A percentile compares a stretch with the other conserved stretches of the same genome.
Evolutionary conservation across 2,113 vertebrate species (phyloP).

Genomic region (Proterorhinus semilunaris): DNA sequence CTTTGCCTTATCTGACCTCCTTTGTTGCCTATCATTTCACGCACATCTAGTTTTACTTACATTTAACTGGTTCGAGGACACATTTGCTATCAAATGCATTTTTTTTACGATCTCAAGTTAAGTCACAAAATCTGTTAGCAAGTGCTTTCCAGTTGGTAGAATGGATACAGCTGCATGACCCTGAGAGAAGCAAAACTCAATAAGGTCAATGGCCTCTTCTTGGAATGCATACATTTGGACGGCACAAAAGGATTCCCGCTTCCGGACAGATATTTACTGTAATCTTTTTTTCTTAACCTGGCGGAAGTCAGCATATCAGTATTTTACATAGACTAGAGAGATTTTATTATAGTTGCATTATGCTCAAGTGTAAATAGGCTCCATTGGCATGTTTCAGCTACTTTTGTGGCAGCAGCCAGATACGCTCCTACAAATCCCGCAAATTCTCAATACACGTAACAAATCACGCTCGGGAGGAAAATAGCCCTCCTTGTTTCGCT

Average conservation of each 20-base stretch:
- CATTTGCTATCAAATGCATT: too few relatives aligned
- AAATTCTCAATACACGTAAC: constrained; percentile 4
- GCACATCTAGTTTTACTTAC: background rate
- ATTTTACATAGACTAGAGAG: background rate
- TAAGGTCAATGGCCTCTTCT: too few relatives aligned
- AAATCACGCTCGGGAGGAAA: constrained; percentile 23
- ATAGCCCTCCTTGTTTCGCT: constrained; percentile 34
- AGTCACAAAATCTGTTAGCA: too few relatives aligned
- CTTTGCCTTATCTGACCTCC: constrained; percentile 3
- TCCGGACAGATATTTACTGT: background rate
- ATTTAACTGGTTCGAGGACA: too few relatives aligned
- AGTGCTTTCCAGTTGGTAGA: too few relatives aligned
- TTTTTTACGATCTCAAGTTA: too few relatives aligned
- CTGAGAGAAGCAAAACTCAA: too few relatives aligned
- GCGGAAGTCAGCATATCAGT: background rate
- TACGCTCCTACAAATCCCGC: background rate
- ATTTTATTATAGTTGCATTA: background rate
- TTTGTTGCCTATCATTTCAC: background rate
- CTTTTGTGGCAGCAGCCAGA: background rate
- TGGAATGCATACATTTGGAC: too few relatives aligned
- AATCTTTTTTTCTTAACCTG: background rate
- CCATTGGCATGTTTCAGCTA: background rate
- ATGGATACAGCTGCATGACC: too few relatives aligned
- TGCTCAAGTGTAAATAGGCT: background rate
- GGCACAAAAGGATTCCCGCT: too few relatives aligned